These are phyloP conservation scores for Lepilemur septentrionalis DNA, from an alignment of 2,797 vertebrate species.

Conservation along the genomic window DNA sequence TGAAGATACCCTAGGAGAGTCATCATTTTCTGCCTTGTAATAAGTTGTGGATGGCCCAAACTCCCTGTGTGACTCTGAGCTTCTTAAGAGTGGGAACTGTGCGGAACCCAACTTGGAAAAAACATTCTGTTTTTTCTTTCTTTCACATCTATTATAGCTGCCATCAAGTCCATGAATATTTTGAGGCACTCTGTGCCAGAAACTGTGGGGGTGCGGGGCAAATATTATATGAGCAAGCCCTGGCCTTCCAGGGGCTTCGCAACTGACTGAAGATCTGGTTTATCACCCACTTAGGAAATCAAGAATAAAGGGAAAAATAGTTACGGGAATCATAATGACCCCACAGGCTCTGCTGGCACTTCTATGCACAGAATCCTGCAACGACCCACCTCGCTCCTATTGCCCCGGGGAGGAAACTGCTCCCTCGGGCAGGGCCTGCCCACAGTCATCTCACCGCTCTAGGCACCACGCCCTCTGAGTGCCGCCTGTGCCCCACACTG, in stretches of 20 bases:
- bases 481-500: neutral
- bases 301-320: neutral
- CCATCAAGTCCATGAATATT: neutral
- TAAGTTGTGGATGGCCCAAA: neutral
- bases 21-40: neutral
- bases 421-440: neutral
- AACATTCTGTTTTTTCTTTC: rapidly evolving
- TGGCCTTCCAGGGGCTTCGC: neutral
- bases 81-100: neutral
- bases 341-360: neutral
- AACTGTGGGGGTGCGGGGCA: neutral
- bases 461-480: neutral
- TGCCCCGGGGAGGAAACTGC: no score
- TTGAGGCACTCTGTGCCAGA: neutral
- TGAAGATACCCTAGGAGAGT: neutral
- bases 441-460: neutral
- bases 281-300: neutral
- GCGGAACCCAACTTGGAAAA: neutral
- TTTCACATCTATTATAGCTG: neutral
- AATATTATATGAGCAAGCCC: no score
- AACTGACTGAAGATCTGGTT: no score
- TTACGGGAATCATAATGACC: rapidly evolving
- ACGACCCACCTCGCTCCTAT: neutral
- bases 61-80: neutral
- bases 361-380: neutral